Evolutionary conservation across 2,797 vertebrate species (phyloP).

Genomic region (Sparidentex hasta): DNA sequence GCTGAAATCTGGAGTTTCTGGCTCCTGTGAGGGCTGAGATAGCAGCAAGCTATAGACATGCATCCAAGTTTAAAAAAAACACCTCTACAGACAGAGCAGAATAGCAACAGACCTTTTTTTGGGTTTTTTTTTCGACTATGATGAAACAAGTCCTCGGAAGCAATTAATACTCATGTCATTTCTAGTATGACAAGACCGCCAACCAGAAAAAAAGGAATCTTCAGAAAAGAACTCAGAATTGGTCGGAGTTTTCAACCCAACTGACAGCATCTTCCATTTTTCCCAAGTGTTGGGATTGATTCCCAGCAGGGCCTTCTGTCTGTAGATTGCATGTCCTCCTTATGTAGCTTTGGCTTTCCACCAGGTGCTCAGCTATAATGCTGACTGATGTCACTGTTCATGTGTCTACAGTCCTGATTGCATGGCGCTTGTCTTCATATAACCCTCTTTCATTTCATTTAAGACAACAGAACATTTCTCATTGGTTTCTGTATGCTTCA

Average conservation of each 20-base stretch:
- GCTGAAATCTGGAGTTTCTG: constrained; percentile 3
- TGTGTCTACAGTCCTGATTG: too few species aligned
- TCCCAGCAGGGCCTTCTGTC: too few species aligned
- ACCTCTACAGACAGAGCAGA: background rate
- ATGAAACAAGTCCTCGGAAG: background rate
- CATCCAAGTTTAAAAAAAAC: constrained; percentile 4
- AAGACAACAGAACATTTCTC: too few species aligned
- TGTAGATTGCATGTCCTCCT: too few species aligned
- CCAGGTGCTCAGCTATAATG: too few species aligned
- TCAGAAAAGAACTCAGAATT: background rate
- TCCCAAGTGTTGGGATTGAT: too few species aligned
- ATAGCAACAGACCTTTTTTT: background rate
- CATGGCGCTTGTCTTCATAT: too few species aligned
- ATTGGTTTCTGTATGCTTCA: background rate
- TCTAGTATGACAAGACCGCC: background rate
- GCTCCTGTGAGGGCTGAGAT: background rate
- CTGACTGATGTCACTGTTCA: too few species aligned
- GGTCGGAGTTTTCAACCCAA: background rate
- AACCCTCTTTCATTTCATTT: too few species aligned
- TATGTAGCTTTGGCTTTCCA: too few species aligned
- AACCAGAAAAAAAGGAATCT: background rate
- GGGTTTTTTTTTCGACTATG: background rate
- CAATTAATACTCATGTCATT: background rate
- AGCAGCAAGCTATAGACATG: background rate
- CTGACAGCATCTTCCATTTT: too few species aligned